These are phyloP conservation scores for Epicauta chinensis DNA, from an alignment of 1,140 invertebrate species.

Conservation along the genomic window DNA sequence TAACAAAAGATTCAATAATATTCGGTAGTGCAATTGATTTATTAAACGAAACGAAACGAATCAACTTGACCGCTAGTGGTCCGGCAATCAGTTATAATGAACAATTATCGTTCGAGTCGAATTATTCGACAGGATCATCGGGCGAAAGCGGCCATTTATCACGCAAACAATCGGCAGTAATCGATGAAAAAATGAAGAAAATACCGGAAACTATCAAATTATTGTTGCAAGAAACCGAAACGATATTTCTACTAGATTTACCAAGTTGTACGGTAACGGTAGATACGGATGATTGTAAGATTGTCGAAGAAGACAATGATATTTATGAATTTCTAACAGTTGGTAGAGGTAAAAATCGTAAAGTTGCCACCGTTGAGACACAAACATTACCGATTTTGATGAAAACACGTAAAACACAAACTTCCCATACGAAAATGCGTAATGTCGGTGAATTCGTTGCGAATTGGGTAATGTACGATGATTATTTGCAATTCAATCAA, in stretches of 20 bases:
- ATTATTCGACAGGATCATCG: no score
- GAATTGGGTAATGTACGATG: constrained; percentile 67
- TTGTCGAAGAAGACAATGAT: constrained; percentile 54
- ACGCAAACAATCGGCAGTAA: no score
- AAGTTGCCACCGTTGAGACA: constrained; percentile 55
- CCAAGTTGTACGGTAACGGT: constrained; percentile 52
- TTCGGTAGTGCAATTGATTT: no score
- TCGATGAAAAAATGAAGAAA: constrained; percentile 14
- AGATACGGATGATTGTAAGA: constrained; percentile 47
- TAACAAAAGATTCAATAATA: no score
- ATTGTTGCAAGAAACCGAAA: constrained; percentile 58
- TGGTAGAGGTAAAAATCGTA: constrained; percentile 55
- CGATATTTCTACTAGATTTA: constrained; percentile 57
- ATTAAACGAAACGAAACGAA: no score
- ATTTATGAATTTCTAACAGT: constrained; percentile 57
- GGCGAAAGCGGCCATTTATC: no score
- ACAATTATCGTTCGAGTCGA: no score
- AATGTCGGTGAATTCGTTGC: constrained; percentile 59
- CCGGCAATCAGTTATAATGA: no score
- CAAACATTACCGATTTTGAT: constrained; percentile 55
- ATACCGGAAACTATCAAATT: constrained; percentile 51
- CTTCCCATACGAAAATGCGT: constrained; percentile 46
- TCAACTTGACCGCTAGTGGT: no score
- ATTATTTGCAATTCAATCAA: no score
- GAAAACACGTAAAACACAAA: constrained; percentile 56